Base-by-base conservation (phyloP, 1,140 invertebrate species). In the Papilio dardanus region DNA sequence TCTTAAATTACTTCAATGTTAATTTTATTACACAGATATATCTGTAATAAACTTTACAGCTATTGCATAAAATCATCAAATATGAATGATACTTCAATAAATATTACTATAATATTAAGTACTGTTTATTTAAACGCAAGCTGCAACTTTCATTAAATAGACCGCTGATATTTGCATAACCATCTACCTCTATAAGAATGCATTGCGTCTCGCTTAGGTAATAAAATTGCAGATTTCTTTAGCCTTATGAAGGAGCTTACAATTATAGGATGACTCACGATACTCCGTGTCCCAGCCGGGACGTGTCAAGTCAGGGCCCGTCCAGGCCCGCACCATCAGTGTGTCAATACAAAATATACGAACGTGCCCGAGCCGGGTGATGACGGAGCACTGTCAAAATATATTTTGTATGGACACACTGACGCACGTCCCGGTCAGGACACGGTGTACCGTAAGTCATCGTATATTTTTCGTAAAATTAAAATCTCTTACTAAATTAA, bases 141-240 rank as follows among this genome's bases (percentile, higher is more conserved):
- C 21, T 16, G 28, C 40, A 68, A 68, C 66, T 68, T 68, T 68
- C 21, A 33, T 68, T 68, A 68, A 68, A 68, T 19, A 68, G 66
- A 42, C 35, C 40, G 66, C 24, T 68, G 66, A 68, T 68, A 68
- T 37, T 68, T 68, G 19, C 35, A 68, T 68, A 68, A 40, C 66
- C 19, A 68, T 68, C 65, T 0, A 5, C 21, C 35, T 37, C 10
- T 1, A 37, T 1, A 12, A 7, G 46, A 21, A 50, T n/a, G n/a
- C n/a, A n/a, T n/a, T n/a, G n/a, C n/a, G n/a, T n/a, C n/a, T n/a
- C n/a, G n/a, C n/a, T n/a, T n/a, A n/a, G n/a, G n/a, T n/a, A n/a
- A n/a, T n/a, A n/a, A n/a, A n/a, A n/a, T n/a, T n/a, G n/a, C n/a
- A n/a, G n/a, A n/a, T n/a, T n/a, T n/a, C n/a, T n/a, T n/a, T n/a